Evolutionary conservation across 2,888 invertebrate species (phyloP).

Genomic region (Acronicta leporina): DNA sequence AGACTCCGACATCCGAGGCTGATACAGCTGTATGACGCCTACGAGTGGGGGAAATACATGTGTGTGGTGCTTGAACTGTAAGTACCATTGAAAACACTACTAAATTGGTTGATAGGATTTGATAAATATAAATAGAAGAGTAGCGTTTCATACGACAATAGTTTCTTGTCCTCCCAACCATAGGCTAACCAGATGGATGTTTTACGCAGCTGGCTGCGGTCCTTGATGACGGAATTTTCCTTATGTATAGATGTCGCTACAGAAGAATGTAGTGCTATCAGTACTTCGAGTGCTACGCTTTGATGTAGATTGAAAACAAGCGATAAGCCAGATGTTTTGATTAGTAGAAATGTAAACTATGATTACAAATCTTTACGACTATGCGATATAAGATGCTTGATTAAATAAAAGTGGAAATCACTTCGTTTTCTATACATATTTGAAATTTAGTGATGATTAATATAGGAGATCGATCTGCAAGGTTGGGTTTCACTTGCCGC

Average conservation of each 20-base stretch:
- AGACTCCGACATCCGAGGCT: conserved; percentile 97
- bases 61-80: conserved; percentile 99
- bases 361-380: conserved; percentile 7
- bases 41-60: conserved; percentile 97
- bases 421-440: background rate
- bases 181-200: too few relatives aligned
- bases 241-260: too few relatives aligned
- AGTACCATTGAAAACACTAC: conserved; percentile 81
- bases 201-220: too few relatives aligned
- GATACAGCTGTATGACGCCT: conserved; percentile 99
- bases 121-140: conserved; percentile 3
- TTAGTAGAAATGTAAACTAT: conserved; percentile 12
- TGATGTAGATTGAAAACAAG: conserved; percentile 19
- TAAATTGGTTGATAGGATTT: background rate
- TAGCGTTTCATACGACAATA: too few relatives aligned
- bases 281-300: conserved; percentile 2
- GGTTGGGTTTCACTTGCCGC: too few relatives aligned
- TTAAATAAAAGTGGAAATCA: background rate
- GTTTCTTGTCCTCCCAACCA: too few relatives aligned
- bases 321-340: conserved; percentile 17
- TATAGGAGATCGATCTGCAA: too few relatives aligned
- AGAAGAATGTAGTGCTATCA: conserved; percentile 16
- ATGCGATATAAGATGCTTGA: background rate
- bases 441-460: too few relatives aligned
- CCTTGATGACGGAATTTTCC: too few relatives aligned